Conservation (phyloP, 2,113 vertebrate genomes). For the Acrocephalus arundinaceus region DNA sequence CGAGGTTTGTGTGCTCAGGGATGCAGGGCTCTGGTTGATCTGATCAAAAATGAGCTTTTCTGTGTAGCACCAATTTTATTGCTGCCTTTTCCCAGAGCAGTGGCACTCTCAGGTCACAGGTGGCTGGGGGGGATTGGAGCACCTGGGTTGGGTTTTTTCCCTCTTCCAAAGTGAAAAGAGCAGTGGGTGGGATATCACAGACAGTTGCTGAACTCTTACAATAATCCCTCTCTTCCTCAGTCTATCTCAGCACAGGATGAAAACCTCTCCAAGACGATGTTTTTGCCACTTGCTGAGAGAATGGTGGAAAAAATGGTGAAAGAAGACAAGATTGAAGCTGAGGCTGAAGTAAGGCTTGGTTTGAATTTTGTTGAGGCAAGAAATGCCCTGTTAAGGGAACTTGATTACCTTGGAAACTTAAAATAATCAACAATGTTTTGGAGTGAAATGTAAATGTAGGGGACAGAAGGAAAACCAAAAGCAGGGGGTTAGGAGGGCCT, state of each 20-base stretch:
- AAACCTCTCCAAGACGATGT: slow-evolving; percentile 97
- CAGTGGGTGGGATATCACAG: background rate
- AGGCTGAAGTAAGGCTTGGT: slow-evolving; percentile 88
- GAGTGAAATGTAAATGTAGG: background rate
- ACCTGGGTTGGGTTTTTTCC: background rate
- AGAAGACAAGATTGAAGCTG: slow-evolving; percentile 98
- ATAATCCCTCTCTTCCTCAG: slow-evolving; percentile 69
- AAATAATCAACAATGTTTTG: background rate
- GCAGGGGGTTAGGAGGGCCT: background rate
- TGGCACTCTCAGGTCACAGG: background rate
- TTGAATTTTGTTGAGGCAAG: background rate
- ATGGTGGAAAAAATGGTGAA: slow-evolving; percentile 99
- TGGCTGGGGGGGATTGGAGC: background rate
- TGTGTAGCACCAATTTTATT: background rate
- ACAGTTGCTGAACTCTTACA: background rate
- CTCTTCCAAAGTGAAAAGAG: background rate
- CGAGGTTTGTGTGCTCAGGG: background rate
- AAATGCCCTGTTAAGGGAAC: background rate
- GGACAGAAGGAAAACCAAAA: background rate
- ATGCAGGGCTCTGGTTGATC: background rate
- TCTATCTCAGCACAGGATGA: slow-evolving; percentile 97
- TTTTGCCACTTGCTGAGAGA: slow-evolving; percentile 94
- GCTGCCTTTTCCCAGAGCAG: background rate
- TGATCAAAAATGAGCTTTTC: background rate
- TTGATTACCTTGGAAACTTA: background rate